Conservation (phyloP, 2,113 vertebrate species). For the Rhineura floridana region DNA sequence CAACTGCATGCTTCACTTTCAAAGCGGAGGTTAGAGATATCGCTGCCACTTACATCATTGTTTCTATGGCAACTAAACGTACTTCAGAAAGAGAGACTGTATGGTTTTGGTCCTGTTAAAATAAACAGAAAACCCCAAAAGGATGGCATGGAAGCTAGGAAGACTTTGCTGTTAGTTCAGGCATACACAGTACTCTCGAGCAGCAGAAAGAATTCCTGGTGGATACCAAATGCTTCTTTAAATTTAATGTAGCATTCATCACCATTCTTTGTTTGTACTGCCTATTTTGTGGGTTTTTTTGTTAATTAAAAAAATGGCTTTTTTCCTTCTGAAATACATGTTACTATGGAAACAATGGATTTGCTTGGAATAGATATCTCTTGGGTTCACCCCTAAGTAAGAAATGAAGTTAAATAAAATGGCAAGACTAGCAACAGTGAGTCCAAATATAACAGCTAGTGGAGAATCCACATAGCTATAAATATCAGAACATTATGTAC, state of each 20-base stretch:
- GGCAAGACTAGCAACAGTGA: neutral
- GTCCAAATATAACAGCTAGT: neutral
- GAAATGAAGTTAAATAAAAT: constrained; percentile 8
- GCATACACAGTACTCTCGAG: neutral
- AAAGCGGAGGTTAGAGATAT: constrained; percentile 33
- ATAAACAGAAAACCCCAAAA: constrained; percentile 28
- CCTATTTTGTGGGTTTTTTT: too few relatives aligned
- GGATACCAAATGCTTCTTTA: neutral
- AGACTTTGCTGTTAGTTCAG: neutral
- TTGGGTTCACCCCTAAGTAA: neutral
- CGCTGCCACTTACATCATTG: constrained; percentile 34
- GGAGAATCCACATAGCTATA: neutral
- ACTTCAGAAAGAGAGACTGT: constrained; percentile 18
- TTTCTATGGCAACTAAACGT: constrained; percentile 36
- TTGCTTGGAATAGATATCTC: neutral
- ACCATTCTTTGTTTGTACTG: neutral
- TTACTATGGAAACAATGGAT: constrained; percentile 29
- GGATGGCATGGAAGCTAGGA: neutral
- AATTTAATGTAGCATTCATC: neutral
- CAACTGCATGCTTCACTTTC: constrained; percentile 4
- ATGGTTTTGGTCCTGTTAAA: constrained; percentile 20
- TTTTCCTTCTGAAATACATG: neutral
- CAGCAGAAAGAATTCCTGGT: constrained; percentile 8
- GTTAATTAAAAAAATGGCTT: neutral
- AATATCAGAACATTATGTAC: neutral